Evolutionary conservation across 2,888 invertebrate genomes (phyloP), one percentile per base, ranked within the genome.

Genomic region (Euplagia quadripunctaria): DNA sequence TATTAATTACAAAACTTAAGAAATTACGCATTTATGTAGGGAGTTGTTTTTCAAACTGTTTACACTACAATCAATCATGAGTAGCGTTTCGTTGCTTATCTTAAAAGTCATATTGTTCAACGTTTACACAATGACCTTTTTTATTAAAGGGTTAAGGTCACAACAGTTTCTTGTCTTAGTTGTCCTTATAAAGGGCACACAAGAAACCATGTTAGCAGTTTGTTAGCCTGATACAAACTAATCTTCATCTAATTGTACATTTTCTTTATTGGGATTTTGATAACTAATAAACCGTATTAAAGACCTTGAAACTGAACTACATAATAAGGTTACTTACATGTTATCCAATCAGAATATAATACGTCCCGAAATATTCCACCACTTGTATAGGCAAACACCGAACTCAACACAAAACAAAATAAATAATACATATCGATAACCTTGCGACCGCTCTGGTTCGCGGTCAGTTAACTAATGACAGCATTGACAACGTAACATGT

Each of bases 321-420:
- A 46, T 46, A 42, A 41, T n/a, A 17, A 2, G 4, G 42, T 71
- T 77, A 94, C 95, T 94, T 80, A 95, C 95, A 95, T 73, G 89
- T 89, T n/a, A 95, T 93, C 86, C 89, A 93, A 84, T 91, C 89
- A 0, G 94, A 94, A 76, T 94, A 94, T 46, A 95, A 79, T 17
- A 94, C 66, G 0, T 91, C 86, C 55, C 82, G 87, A 74, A 94
- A 93, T 0, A 92, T 88, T n/a, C 93, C 93, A 81, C 68, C 88
- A 76, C 42, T 82, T 80, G 70, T 82, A 78, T 63, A 86, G 65
- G 76, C 81, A 68, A 73, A 74, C 79, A 89, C 84, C 61, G 75
- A 80, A 82, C 79, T 81, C 79, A 86, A 71, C 80, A 82, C 73
- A 88, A 75, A 72, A 88, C 76, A 80, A 73, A 84, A 79, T 74